Percentiles rank a stretch among this genome's conserved stretches.
Evolutionary conservation across 2,888 invertebrate genomes (phyloP).

Genomic region (Holacanthella duospinosa): DNA sequence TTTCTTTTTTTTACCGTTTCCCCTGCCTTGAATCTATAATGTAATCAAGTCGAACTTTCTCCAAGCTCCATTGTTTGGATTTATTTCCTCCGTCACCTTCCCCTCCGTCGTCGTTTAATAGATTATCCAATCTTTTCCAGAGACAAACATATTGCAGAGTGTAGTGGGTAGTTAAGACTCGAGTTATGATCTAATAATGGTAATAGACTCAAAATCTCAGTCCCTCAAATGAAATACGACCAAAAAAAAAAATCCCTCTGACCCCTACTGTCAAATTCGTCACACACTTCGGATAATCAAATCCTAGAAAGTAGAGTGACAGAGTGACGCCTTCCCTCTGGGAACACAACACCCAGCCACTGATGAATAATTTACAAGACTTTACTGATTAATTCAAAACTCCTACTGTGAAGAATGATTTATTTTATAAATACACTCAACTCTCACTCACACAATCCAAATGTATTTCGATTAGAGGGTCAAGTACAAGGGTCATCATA

Average conservation of each 20-base stretch:
- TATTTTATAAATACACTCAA: not conserved
- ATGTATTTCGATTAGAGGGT: too few relatives aligned
- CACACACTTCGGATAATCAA: conserved; percentile 6
- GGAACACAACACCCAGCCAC: not conserved
- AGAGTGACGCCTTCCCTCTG: not conserved
- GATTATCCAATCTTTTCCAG: not conserved
- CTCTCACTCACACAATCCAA: too few relatives aligned
- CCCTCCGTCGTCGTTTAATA: not conserved
- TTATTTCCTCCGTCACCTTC: not conserved
- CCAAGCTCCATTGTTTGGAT: too few relatives aligned
- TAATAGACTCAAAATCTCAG: not conserved
- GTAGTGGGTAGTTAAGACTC: not conserved
- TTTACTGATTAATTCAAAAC: not conserved
- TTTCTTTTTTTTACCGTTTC: too few relatives aligned
- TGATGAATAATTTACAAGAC: not conserved
- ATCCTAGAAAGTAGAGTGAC: not conserved
- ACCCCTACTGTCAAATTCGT: conserved; percentile 4
- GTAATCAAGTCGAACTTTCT: not conserved
- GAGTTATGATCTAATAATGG: not conserved
- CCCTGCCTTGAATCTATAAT: not conserved
- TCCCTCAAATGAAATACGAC: not conserved
- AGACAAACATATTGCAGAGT: not conserved
- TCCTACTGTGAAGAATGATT: not conserved
- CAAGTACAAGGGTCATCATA: too few relatives aligned
- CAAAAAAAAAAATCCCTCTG: not conserved